Conservation (phyloP, 2,113 vertebrate species). For the Proterorhinus semilunaris region DNA sequence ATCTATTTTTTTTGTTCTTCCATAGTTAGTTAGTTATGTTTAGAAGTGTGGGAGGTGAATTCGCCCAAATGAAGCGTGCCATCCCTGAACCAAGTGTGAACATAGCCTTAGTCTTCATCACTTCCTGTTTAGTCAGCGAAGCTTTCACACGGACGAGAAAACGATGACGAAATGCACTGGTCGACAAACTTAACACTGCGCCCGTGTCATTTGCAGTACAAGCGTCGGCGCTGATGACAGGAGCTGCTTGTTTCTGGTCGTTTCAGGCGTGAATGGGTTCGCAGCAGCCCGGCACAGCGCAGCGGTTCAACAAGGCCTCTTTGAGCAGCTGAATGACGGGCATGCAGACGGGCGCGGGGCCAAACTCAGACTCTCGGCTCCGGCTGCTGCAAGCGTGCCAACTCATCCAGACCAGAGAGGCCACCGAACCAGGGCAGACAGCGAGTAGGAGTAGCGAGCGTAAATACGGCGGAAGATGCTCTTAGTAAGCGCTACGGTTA, state of each 20-base stretch:
- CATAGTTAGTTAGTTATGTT: too few species aligned
- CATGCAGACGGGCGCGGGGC: conserved; percentile 52
- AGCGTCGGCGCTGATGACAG: conserved; percentile 55
- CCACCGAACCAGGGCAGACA: conserved; percentile 34
- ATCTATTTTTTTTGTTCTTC: too few species aligned
- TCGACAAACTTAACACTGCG: too few species aligned
- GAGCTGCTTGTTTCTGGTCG: conserved; percentile 49
- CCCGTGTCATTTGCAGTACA: conserved; percentile 39
- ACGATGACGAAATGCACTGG: too few species aligned
- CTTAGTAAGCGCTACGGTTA: conserved; percentile 4
- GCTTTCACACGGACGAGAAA: too few species aligned
- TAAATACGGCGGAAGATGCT: conserved; percentile 32
- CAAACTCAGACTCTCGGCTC: conserved; percentile 60
- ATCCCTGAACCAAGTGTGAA: too few species aligned
- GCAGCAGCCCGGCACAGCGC: conserved; percentile 59
- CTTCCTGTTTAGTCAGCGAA: too few species aligned
- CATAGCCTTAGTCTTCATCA: too few species aligned
- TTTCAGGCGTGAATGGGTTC: conserved; percentile 58
- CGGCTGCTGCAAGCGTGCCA: conserved; percentile 56
- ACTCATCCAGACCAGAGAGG: conserved; percentile 49
- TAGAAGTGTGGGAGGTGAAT: too few species aligned
- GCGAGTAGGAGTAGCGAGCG: conserved; percentile 27
- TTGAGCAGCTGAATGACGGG: conserved; percentile 65
- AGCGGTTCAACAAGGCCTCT: conserved; percentile 67
- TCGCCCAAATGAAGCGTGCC: too few species aligned